A percentile compares a stretch with the other conserved stretches of the same genome.
phyloP scores from a whole-genome alignment of 2,113 vertebrate genomes.

The Loxodonta africana region DNA sequence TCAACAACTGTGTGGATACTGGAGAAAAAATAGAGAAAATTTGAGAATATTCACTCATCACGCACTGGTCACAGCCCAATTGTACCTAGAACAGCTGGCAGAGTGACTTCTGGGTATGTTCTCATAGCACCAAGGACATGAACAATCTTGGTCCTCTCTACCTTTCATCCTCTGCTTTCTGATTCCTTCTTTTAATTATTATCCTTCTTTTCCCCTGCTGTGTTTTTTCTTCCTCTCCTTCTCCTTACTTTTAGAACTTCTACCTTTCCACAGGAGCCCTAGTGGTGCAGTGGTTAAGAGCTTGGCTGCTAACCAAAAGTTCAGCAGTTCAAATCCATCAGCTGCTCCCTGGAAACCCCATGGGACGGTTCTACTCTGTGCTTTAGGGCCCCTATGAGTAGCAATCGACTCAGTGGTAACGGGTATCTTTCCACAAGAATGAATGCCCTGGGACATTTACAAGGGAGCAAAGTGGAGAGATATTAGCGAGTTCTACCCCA shows the following conservation, averaged over 20 bases:
- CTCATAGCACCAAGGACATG: not conserved
- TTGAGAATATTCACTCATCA: not conserved
- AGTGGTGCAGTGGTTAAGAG: no score
- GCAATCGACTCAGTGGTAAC: no score
- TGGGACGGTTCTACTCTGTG: no score
- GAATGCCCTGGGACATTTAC: not conserved
- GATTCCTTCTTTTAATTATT: not conserved
- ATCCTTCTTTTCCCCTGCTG: not conserved
- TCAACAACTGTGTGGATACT: not conserved
- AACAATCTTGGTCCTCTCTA: not conserved
- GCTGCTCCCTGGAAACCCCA: no score
- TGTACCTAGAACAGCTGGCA: not conserved
- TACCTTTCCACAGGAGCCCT: no score
- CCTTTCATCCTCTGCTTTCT: not conserved
- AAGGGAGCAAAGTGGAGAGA: not conserved
- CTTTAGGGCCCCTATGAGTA: no score
- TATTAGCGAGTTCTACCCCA: not conserved
- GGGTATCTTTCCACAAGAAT: not conserved
- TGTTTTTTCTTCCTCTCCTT: not conserved
- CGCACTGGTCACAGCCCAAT: not conserved
- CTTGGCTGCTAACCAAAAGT: no score
- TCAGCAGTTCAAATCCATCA: no score
- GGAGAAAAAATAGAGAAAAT: not conserved
- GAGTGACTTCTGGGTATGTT: not conserved
- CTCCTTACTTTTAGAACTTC: not conserved